Percentiles rank a stretch among this genome's conserved stretches.
These are phyloP conservation scores for Operophtera brumata DNA, from an alignment of 2,888 invertebrate species.

Conservation along the genomic window DNA sequence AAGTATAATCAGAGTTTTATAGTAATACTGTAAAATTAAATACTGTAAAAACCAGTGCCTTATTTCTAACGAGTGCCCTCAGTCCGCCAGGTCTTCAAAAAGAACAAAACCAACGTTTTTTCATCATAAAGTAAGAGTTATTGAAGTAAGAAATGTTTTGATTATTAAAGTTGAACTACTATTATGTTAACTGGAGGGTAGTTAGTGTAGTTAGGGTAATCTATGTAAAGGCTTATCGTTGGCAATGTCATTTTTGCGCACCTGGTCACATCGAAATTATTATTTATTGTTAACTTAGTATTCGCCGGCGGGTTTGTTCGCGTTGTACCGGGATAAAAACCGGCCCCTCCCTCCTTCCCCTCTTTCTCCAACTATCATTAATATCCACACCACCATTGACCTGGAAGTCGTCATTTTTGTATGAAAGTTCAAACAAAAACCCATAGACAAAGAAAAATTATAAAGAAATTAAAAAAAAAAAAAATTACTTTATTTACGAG, in stretches of 20 bases:
- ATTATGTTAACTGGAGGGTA: slow-evolving; percentile 18
- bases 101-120: slow-evolving; percentile 71
- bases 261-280: slow-evolving; percentile 64
- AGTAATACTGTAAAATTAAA: neutral
- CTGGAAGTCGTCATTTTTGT: too few species aligned
- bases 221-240: slow-evolving; percentile 65
- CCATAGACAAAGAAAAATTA: too few species aligned
- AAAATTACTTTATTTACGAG: too few species aligned
- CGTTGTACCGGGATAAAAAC: too few species aligned
- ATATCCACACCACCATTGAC: too few species aligned
- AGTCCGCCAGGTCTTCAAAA: slow-evolving; percentile 77
- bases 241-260: slow-evolving; percentile 77
- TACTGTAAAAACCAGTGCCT: slow-evolving; percentile 29
- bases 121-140: slow-evolving; percentile 50
- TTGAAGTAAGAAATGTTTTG: slow-evolving; percentile 36
- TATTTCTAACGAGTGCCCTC: slow-evolving; percentile 42
- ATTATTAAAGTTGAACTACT: slow-evolving; percentile 10
- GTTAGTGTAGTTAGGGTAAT: slow-evolving; percentile 51
- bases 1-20: too few species aligned
- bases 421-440: too few species aligned
- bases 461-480: too few species aligned
- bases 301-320: too few species aligned
- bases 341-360: too few species aligned
- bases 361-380: too few species aligned
- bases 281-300: slow-evolving; percentile 25